Percentiles rank a stretch among this genome's conserved stretches.
Evolutionary conservation across 2,888 invertebrate species (phyloP).

Genomic region (Hemistola chrysoprasaria): DNA sequence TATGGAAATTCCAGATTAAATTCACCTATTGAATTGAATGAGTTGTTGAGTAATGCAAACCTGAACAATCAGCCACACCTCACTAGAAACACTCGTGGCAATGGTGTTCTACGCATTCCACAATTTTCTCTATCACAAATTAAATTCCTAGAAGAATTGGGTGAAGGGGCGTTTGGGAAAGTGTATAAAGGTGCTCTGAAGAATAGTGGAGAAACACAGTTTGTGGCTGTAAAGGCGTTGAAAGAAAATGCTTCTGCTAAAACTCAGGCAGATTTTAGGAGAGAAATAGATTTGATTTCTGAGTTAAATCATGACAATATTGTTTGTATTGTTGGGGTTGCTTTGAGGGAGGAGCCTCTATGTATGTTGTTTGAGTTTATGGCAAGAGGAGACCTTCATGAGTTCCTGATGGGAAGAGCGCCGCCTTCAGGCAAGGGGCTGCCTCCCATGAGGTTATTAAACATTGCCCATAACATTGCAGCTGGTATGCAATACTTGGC

Average conservation of each 20-base stretch:
- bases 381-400: constrained; percentile 98
- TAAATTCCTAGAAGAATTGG: constrained; percentile 93
- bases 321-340: constrained; percentile 96
- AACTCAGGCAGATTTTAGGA: constrained; percentile 94
- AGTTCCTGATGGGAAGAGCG: constrained; percentile 95
- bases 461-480: constrained; percentile 94
- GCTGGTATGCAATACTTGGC: constrained; percentile 93
- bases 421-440: constrained; percentile 91
- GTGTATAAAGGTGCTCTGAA: constrained; percentile 96
- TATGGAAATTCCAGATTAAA: constrained; percentile 90
- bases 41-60: constrained; percentile 84
- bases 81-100: constrained; percentile 73
- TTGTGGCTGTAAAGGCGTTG: constrained; percentile 96
- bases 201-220: constrained; percentile 85
- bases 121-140: constrained; percentile 94
- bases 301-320: constrained; percentile 98
- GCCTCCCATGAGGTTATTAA: constrained; percentile 93
- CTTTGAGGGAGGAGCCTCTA: constrained; percentile 93
- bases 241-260: constrained; percentile 96
- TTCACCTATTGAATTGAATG: constrained; percentile 92
- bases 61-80: constrained; percentile 70
- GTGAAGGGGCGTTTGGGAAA: constrained; percentile 98
- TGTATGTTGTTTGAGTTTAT: constrained; percentile 99
- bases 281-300: constrained; percentile 97
- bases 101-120: constrained; percentile 85